Base-by-base conservation (phyloP, 2,113 vertebrate species). In the Paratilapia polleni region DNA sequence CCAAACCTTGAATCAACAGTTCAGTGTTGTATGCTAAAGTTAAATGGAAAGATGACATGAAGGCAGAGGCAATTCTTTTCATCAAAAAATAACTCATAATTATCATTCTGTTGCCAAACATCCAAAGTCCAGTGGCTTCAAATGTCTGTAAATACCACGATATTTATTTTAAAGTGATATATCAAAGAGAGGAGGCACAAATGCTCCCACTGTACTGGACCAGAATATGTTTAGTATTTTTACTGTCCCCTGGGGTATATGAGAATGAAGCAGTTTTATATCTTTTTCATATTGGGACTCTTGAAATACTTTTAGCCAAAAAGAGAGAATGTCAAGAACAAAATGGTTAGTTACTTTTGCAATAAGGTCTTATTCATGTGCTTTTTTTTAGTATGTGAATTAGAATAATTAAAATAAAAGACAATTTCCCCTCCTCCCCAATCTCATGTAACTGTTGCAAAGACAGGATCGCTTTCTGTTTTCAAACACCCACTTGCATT, bases 231-330 rank as follows among this genome's bases (percentile, higher is more conserved):
- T 70, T 70, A 70, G 43, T 70, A 70, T 52, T 70, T 70, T 70
- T 70, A 52, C 66, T 70, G 28, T 26, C 49, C 66, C 24, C 66
- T 70, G 66, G 24, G 66, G 66, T 73, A 54, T 54, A 26, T 54
- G 68, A 73, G 68, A 73, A 52, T 43, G 49, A 73, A 73, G 19
- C 68, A n/a, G 43, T 31, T 73, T 54, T 73, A 19, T 54, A 14
- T 73, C 47, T 31, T 54, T 73, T 47, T 73, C 68, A 73, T 34
- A 54, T 54, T 54, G 54, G 68, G 68, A 54, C 43, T 54, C 68
- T 73, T 34, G 68, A 73, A 73, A 73, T 54, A 73, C 47, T 54
- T 73, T 31, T 54, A 73, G 68, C 68, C 13, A 73, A 73, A 73
- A 28, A 73, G 6, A 49, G 68, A 73, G 24, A 31, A 31, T 54